Evolutionary conservation across 2,888 invertebrate species (phyloP), one percentile per base, ranked within the genome.

Genomic region (Drosophila prolongata): DNA sequence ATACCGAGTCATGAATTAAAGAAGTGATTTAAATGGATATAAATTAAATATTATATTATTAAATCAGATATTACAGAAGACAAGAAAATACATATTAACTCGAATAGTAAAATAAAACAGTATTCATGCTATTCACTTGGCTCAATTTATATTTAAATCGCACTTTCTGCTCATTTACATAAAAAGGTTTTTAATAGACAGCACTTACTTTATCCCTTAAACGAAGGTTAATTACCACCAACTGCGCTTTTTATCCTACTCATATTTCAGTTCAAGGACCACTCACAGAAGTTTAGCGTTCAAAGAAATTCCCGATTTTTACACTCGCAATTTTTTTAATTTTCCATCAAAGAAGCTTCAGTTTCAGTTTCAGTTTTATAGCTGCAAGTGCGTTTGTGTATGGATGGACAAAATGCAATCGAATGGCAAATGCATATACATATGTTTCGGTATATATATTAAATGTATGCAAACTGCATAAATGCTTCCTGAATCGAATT

Each of bases 401-500:
- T 40, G 43, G n/a, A 11, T 60, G 38, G 30, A 16, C 56, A 47
- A 47, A 50, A 54, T 40, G 40, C 64, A 64, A 38, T 50, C 30
- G 46, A 56, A 43, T 61, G 47, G 34, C 19, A 52, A 65, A 54
- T 46, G 35, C 40, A 68, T 44, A 38, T 55, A 24, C 27, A 65
- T 50, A 44, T 64, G 47, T 40, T 35, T 50, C 54, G 54, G 73
- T 44, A 43, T 34, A 57, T 37, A 14, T 50, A 50, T 54, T 53
- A 30, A 71, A 71, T 68, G 38, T 60, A 79, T 77, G 78, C 70
- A 74, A 87, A 73, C 68, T 79, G 69, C 75, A 85, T 81, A 79
- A 83, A 85, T 86, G 83, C 74, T 88, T 83, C 83, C 83, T 86
- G 83, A 83, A 79, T 73, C 76, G 83, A 88, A 86, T 83, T 88